phyloP scores from a whole-genome alignment of 2,797 vertebrate genomes.

The Eidolon dupreanum region DNA sequence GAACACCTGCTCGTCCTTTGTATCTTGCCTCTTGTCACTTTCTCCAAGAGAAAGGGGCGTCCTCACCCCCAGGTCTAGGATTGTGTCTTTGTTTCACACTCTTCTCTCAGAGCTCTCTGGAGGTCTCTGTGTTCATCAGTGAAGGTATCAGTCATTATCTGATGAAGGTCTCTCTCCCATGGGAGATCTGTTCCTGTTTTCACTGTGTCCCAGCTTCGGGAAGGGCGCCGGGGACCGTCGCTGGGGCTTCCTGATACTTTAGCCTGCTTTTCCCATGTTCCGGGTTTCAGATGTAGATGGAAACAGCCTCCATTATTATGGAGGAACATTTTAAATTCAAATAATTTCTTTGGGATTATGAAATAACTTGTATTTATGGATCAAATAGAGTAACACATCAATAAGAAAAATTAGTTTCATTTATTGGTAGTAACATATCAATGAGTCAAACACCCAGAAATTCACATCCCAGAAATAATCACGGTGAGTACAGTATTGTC shows the following conservation, averaged over 20 bases:
- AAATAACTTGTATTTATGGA: background rate
- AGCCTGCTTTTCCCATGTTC: background rate
- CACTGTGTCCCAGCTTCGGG: background rate
- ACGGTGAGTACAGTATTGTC: accelerated
- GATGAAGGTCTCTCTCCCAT: background rate
- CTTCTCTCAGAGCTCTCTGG: background rate
- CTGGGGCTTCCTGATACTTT: background rate
- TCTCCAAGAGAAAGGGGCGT: background rate
- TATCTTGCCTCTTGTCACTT: background rate
- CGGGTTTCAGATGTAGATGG: background rate
- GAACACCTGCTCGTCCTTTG: background rate
- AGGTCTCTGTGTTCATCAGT: background rate
- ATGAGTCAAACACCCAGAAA: background rate
- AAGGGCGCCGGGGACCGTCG: accelerated
- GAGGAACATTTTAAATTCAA: background rate
- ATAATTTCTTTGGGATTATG: background rate
- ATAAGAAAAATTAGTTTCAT: too few species aligned
- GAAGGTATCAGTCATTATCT: background rate
- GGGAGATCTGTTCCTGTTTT: background rate
- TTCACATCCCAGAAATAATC: background rate
- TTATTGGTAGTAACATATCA: background rate
- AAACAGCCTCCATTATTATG: background rate
- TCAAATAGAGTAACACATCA: background rate
- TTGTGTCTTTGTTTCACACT: background rate
- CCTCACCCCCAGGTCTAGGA: background rate